Percentiles rank a stretch among this genome's conserved stretches.
Evolutionary conservation across 2,113 vertebrate species (phyloP).

Genomic region (Oryzias curvinotus): DNA sequence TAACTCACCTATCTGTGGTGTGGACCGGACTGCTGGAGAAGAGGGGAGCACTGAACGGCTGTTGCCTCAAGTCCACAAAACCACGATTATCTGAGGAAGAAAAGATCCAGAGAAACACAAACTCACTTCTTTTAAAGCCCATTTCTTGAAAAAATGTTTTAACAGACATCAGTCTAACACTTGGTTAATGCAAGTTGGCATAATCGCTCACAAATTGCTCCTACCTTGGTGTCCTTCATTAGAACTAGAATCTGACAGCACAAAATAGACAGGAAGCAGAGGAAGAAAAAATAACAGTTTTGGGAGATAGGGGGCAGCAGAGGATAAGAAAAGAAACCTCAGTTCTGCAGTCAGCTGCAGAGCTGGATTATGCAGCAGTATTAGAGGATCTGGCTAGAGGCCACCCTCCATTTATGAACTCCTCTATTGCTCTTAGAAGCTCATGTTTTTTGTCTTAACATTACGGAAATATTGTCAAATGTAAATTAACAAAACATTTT

Average conservation of each 20-base stretch:
- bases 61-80: constrained; percentile 69
- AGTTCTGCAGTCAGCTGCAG: background rate
- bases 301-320: constrained; percentile 40
- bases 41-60: constrained; percentile 70
- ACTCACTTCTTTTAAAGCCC: background rate
- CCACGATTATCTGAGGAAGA: constrained; percentile 41
- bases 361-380: constrained; percentile 14
- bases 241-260: constrained; percentile 76
- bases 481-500: background rate
- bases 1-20: constrained; percentile 83
- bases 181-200: background rate
- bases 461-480: too few species aligned
- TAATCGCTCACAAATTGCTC: constrained; percentile 33
- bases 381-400: background rate
- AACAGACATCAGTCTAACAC: background rate
- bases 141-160: background rate
- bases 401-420: too few species aligned
- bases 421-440: too few species aligned
- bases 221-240: constrained; percentile 83
- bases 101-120: constrained; percentile 6
- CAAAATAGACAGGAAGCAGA: constrained; percentile 30
- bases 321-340: background rate
- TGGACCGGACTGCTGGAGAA: constrained; percentile 86
- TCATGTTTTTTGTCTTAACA: too few species aligned
- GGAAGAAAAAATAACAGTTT: constrained; percentile 32